phyloP scores from a whole-genome alignment of 1,140 invertebrate genomes.

The Dufourea novaeangliae region DNA sequence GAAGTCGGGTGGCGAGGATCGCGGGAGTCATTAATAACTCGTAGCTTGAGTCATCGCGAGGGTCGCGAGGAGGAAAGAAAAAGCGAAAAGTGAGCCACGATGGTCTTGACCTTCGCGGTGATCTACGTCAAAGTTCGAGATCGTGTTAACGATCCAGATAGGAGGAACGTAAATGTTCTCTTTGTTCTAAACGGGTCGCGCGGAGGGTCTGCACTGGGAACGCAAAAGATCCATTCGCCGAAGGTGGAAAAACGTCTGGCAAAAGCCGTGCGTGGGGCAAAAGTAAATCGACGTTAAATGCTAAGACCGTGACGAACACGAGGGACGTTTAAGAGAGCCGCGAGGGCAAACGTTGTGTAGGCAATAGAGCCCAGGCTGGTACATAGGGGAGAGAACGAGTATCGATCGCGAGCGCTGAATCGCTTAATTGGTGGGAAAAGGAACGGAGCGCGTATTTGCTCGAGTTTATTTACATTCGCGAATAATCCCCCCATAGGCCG shows the following conservation, averaged over 20 bases:
- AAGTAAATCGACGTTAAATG: slow-evolving; percentile 25
- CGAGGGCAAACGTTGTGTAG: not conserved
- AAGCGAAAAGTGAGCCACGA: not conserved
- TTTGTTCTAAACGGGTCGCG: slow-evolving; percentile 1
- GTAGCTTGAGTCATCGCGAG: slow-evolving; percentile 1
- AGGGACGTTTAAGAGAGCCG: not conserved
- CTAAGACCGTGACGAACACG: slow-evolving; percentile 37
- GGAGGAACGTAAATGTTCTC: not conserved
- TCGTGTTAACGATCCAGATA: not conserved
- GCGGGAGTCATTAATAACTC: not conserved
- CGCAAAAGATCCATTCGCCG: not conserved
- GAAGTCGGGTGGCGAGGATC: not conserved
- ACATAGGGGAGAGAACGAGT: slow-evolving; percentile 1
- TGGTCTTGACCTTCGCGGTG: slow-evolving; percentile 25
- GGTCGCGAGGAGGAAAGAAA: not conserved
- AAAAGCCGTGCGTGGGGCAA: not conserved
- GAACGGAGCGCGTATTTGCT: slow-evolving; percentile 19
- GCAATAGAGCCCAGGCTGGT: slow-evolving; percentile 22
- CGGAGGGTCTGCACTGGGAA: not conserved
- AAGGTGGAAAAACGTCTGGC: not conserved
- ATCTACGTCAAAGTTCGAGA: slow-evolving; percentile 5
- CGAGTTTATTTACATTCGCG: slow-evolving; percentile 65
- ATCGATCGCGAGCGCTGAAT: slow-evolving; percentile 55
- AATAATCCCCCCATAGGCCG: slow-evolving; percentile 53
- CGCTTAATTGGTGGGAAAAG: slow-evolving; percentile 61